Evolutionary conservation across 1,140 invertebrate species (phyloP).

Genomic region (Leptoteleia sp.): DNA sequence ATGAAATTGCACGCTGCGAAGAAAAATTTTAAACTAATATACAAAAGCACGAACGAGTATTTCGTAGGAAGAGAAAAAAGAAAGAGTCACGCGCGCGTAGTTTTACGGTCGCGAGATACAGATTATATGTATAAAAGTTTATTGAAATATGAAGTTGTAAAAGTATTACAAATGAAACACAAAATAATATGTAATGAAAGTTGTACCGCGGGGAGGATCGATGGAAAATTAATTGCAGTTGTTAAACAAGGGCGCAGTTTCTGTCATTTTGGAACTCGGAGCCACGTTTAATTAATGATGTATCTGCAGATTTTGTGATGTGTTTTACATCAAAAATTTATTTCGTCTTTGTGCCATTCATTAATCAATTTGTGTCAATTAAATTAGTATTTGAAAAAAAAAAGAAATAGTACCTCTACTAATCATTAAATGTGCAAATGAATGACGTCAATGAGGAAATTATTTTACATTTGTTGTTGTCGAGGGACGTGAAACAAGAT

Average conservation of each 20-base stretch:
- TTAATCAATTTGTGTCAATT: not conserved
- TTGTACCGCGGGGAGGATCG: not conserved
- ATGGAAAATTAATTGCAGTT: conserved; percentile 22
- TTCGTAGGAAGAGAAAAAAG: too few species aligned
- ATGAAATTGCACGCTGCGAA: not conserved
- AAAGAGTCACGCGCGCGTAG: conserved; percentile 23
- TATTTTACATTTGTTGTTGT: too few species aligned
- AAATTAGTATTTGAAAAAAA: too few species aligned
- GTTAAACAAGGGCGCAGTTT: conserved; percentile 4
- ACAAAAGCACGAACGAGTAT: conserved; percentile 20
- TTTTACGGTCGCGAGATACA: conserved; percentile 15
- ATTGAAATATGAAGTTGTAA: conserved; percentile 42
- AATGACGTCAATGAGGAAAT: too few species aligned
- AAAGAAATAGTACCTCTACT: too few species aligned
- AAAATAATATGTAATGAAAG: conserved; percentile 10
- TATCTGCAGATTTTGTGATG: not conserved
- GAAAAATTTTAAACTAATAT: conserved; percentile 15
- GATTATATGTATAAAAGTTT: conserved; percentile 13
- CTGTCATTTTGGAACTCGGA: not conserved
- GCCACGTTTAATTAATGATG: conserved; percentile 9
- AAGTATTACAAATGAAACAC: not conserved
- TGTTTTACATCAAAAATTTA: not conserved
- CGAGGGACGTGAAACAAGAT: too few species aligned
- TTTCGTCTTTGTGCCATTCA: not conserved
- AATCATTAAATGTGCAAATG: too few species aligned